Evolutionary conservation across 2,888 invertebrate genomes (phyloP), one percentile per base, ranked within the genome.

Genomic region (Pseudoips prasinana): DNA sequence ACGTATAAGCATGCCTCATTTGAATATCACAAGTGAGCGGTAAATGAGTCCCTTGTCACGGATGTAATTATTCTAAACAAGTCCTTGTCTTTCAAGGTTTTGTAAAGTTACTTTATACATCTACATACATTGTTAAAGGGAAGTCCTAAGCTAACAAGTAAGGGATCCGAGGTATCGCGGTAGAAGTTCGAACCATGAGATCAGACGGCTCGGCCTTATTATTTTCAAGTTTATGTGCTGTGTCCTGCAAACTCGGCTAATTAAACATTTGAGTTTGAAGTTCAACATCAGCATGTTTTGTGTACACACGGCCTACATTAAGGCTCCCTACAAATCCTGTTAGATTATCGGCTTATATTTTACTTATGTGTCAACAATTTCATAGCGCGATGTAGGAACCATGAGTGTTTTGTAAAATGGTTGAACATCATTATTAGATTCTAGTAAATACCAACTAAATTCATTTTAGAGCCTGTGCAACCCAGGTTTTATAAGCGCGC

Each of bases 111-210:
- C 43, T 42, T 24, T 39, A 32, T 29, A 34, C 37, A 45, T 42
- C 29, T 45, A 46, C 42, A 40, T 52, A 44, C 32, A 55, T 44
- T 45, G 25, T 44, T 40, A 48, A 29, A 41, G 35, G 30, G 33
- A 47, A 43, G 56, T 58, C 65, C 67, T 67, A 65, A 63, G 46
- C 60, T 56, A 67, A 67, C 57, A 66, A 29, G 25, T 8, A 25
- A 36, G 35, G 43, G 42, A 33, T 26, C 27, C 42, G 27, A 35
- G 36, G 35, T 40, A 33, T 33, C 8, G 22, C 25, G 25, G 20
- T 34, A 14, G 10, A 11, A 29, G 19, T 14, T 33, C 20, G 36
- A 37, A 48, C 40, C 42, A 44, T 23, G 27, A 14, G 25, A 24
- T 32, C 8, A 25, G 29, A 24, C 17, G 31, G 7, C 10, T 10